Evolutionary conservation across 2,888 invertebrate genomes (phyloP), one percentile per base, ranked within the genome.

Genomic region (Sphinx pinastri): DNA sequence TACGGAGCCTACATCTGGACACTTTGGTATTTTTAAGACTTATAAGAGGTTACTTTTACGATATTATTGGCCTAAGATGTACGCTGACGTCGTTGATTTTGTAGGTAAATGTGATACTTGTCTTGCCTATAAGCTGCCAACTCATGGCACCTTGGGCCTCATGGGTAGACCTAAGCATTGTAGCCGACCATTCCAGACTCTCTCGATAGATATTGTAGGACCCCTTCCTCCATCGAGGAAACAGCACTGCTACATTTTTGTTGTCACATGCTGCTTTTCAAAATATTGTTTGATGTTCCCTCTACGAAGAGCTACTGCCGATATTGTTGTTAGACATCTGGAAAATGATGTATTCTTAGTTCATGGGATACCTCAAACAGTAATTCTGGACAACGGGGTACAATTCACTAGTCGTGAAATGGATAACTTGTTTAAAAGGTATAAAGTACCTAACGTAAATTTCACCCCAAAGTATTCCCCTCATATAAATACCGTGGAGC

Each of bases 331-430:
- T 25, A 71, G 68, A 67, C 51, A 16, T 55, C 74, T 1, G 14
- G 79, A 81, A 67, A 71, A 81, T 6, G 13, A 59, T 0, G 74
- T 83, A 7, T 79, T 83, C 45, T 38, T 82, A 0, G 69, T 80
- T 0, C 81, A 81, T 51, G 83, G 81, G 1, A 67, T 82, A 8
- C 77, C 0, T 72, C n/a, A 74, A 14, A 79, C 78, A 0, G 68
- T 82, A 0, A 57, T 80, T 0, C 4, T 78, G 14, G 80, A 80
- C 13, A 81, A 82, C 57, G 80, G 79, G 0, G 68, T 11, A 4
- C 81, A 82, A 67, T 81, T 80, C 45, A 71, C 70, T 16, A 73
- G 78, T 19, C 16, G 38, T 2, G 57, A 57, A 0, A 5, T 72
- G 0, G 57, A 72, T 7, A 19, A 10, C 0, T 14, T 80, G 0